Evolutionary conservation across 2,888 invertebrate species (phyloP), one percentile per base, ranked within the genome.

Genomic region (Microplitis manilae): DNA sequence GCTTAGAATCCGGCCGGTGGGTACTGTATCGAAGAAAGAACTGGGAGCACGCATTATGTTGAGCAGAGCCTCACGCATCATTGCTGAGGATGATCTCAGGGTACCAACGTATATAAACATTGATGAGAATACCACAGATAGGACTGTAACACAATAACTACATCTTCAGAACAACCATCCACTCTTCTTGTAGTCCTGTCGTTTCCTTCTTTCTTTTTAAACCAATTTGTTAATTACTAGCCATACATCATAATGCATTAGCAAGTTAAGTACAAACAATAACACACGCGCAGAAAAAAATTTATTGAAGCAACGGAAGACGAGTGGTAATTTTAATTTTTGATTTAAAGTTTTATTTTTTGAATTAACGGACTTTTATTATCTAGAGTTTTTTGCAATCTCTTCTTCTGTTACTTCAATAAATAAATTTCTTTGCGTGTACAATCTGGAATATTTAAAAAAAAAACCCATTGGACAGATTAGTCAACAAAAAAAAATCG

Each of bases 71-170:
- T 82, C 85, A 68, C 86, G 82, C 86, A 93, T 93, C 81, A 92
- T 82, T 80, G 81, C 77, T 73, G 79, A 79, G 72, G 87, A 84
- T 79, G 87, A 86, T 82, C 82, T 84, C 91, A 94, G 91, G 86
- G 93, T 91, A 89, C 94, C 94, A 88, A 94, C 90, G 92, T 92
- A 94, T 90, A 94, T 91, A 88, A 93, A 91, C 91, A 94, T 91
- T 88, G 93, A 92, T 84, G 93, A 93, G 89, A 94, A 90, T 90
- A 94, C 92, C 91, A 93, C 92, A 89, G 93, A 91, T 85, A 93
- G 83, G 90, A 93, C 94, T 94, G 93, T 88, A 90, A 90, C 84
- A 86, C 71, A 75, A 70, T 71, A 74, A 70, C 74, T 70, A 68
- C 20, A n/a, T 65, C 59, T 73, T 73, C 67, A 73, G 30, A 50